Evolutionary conservation across 1,140 invertebrate genomes (phyloP).

Genomic region (Hyposmocoma kahamanoa): DNA sequence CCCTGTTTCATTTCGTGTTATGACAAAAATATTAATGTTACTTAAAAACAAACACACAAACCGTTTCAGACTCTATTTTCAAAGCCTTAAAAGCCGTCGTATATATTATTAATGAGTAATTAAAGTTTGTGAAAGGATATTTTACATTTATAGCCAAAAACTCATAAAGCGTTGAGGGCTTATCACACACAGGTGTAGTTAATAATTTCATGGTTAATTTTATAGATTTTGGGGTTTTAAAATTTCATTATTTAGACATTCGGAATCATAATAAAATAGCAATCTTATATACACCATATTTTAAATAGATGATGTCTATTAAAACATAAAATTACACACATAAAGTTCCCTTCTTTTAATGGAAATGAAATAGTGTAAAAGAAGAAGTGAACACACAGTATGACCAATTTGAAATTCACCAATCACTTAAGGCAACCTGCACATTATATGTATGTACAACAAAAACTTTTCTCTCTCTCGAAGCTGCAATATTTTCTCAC

Average conservation of each 20-base stretch:
- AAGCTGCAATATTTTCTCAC: conserved; percentile 17
- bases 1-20: conserved; percentile 3
- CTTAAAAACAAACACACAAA: conserved; percentile 4
- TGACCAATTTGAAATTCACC: no score
- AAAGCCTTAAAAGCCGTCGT: background rate
- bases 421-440: no score
- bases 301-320: no score
- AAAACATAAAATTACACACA: no score
- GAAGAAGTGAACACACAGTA: no score
- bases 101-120: background rate
- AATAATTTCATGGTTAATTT: conserved; percentile 19
- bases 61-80: background rate
- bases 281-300: no score
- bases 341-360: no score
- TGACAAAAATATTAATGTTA: conserved; percentile 2
- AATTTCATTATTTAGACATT: no score
- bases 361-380: no score
- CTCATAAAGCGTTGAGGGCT: conserved; percentile 38
- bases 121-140: no score
- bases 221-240: conserved; percentile 22
- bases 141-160: conserved; percentile 29
- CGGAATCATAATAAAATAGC: no score
- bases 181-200: conserved; percentile 31
- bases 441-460: background rate
- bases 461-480: background rate